Conservation (phyloP, 2,888 invertebrate species). For the Pseudanteris insignis region DNA sequence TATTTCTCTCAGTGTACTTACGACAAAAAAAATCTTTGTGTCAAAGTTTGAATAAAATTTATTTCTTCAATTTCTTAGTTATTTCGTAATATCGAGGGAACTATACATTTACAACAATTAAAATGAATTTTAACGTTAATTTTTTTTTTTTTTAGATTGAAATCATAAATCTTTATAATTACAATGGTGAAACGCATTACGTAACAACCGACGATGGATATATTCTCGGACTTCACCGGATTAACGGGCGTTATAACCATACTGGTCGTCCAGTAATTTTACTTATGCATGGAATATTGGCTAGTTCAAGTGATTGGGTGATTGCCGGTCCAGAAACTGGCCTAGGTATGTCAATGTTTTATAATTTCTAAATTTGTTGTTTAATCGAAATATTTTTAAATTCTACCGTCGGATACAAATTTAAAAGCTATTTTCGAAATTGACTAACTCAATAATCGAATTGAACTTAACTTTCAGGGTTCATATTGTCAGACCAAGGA, state of each 20-base stretch:
- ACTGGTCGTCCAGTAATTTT: slow-evolving; percentile 71
- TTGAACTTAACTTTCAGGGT: slow-evolving; percentile 56
- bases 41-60: too few species aligned
- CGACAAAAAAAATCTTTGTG: too few species aligned
- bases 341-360: too few species aligned
- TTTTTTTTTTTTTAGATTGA: slow-evolving; percentile 64
- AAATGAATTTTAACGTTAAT: too few species aligned
- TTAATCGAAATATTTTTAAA: too few species aligned
- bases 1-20: too few species aligned
- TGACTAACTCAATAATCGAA: too few species aligned
- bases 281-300: slow-evolving; percentile 78
- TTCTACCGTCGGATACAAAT: not conserved
- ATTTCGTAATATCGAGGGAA: too few species aligned
- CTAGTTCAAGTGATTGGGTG: slow-evolving; percentile 79
- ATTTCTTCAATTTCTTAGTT: too few species aligned
- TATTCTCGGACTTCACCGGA: slow-evolving; percentile 78
- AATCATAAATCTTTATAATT: slow-evolving; percentile 73
- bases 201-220: slow-evolving; percentile 81
- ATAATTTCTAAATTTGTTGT: too few species aligned
- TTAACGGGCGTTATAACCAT: slow-evolving; percentile 69
- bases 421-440: not conserved
- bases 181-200: slow-evolving; percentile 72
- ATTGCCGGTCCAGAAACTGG: too few species aligned
- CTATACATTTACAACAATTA: too few species aligned
- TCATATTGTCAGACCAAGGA: slow-evolving; percentile 62